Evolutionary conservation across 2,113 vertebrate genomes (phyloP).

Genomic region (Tichodroma muraria): DNA sequence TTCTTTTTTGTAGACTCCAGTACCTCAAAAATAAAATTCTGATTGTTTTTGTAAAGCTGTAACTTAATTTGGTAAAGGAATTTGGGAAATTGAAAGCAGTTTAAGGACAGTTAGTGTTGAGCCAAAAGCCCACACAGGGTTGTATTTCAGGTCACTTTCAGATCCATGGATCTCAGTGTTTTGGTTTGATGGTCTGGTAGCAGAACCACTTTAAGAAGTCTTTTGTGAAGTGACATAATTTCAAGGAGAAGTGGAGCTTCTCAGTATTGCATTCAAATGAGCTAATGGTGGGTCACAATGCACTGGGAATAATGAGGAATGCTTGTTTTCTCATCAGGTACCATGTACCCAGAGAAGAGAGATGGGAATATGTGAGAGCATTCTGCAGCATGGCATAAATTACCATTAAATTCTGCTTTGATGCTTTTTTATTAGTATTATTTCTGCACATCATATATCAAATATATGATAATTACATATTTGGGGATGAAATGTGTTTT

Average conservation of each 20-base stretch:
- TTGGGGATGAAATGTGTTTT: background rate
- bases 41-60: background rate
- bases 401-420: background rate
- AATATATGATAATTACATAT: constrained; percentile 5
- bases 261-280: background rate
- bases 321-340: background rate
- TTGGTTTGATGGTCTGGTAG: background rate
- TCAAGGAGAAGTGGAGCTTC: background rate
- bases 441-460: background rate
- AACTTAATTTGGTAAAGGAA: background rate
- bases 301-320: background rate
- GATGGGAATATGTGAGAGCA: background rate
- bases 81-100: background rate
- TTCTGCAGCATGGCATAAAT: background rate
- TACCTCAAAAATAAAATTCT: background rate
- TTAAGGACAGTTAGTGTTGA: background rate
- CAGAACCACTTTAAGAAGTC: background rate
- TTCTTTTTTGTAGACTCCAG: background rate
- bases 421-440: background rate
- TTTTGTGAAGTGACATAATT: background rate
- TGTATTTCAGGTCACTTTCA: background rate
- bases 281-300: background rate
- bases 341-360: background rate
- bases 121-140: background rate
- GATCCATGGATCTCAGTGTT: background rate